Percentiles rank a stretch among this genome's conserved stretches.
Evolutionary conservation across 30 jellyfish, hydroid and myxozoan species (phyloP).

Genomic region (Calvadosia cruxmelitensis): DNA sequence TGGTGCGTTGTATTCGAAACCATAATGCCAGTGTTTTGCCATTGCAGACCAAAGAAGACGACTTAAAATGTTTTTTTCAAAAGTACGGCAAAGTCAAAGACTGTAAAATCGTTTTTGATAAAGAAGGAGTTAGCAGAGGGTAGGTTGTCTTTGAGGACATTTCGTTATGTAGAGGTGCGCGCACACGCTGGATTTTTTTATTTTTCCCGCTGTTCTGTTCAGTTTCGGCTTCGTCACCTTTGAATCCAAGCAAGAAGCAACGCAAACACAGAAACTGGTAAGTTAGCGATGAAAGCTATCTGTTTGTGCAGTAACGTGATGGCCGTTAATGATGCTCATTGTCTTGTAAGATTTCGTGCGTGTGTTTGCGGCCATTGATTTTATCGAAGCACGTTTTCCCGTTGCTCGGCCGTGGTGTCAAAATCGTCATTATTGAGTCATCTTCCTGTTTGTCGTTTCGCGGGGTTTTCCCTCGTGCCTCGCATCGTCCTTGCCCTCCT

Average conservation of each 20-base stretch:
- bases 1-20: no score
- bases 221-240: conserved; percentile 93
- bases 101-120: conserved; percentile 85
- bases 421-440: background rate
- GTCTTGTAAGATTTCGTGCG: background rate
- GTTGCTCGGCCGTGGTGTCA: conserved; percentile 1
- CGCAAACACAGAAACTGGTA: conserved; percentile 89
- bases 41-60: conserved; percentile 82
- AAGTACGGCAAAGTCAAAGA: conserved; percentile 89
- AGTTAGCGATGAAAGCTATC: no score
- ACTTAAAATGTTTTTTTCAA: conserved; percentile 60
- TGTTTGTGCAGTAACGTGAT: background rate
- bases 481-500: background rate
- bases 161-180: background rate
- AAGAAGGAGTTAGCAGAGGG: conserved; percentile 98
- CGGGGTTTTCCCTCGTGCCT: background rate
- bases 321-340: background rate
- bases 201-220: background rate
- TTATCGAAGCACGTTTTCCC: background rate
- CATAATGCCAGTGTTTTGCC: background rate
- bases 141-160: conserved; percentile 1
- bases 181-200: background rate
- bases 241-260: conserved; percentile 94
- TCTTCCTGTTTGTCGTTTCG: background rate
- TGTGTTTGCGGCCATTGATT: background rate